phyloP scores from a whole-genome alignment of 2,888 invertebrate species.

The Drosophila colorata region DNA sequence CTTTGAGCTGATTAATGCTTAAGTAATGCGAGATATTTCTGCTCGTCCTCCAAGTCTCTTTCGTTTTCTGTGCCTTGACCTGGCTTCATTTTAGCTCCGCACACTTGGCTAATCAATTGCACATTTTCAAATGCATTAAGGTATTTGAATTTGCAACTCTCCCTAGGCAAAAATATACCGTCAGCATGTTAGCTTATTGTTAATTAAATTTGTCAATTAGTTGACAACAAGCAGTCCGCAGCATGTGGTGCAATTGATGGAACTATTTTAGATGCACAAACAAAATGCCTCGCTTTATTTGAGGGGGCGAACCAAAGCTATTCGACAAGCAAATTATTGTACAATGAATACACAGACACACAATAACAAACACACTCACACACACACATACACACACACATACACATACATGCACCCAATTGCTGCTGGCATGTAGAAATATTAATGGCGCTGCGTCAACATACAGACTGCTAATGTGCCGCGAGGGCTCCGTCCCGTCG shows the following conservation, averaged over 20 bases:
- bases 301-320: conserved; percentile 48
- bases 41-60: background rate
- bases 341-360: conserved; percentile 11
- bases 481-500: conserved; percentile 62
- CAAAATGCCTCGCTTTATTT: conserved; percentile 36
- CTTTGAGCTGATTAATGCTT: conserved; percentile 40
- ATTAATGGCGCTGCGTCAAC: conserved; percentile 78
- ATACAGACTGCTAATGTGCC: conserved; percentile 84
- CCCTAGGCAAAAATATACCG: too few species aligned
- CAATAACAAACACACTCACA: conserved; percentile 11
- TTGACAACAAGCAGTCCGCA: conserved; percentile 42
- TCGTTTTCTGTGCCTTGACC: background rate
- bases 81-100: conserved; percentile 12
- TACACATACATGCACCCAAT: conserved; percentile 17
- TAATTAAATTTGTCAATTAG: conserved; percentile 50
- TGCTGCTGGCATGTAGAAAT: conserved; percentile 67
- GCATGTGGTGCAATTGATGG: conserved; percentile 20
- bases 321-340: conserved; percentile 71
- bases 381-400: conserved; percentile 2
- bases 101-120: conserved; percentile 18
- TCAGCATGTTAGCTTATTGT: conserved; percentile 21
- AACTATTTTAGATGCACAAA: conserved; percentile 35
- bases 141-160: background rate
- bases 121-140: conserved; percentile 6
- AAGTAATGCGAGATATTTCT: conserved; percentile 15